Conservation (phyloP, 2,888 invertebrate species). For the Agrilus cyanescens region DNA sequence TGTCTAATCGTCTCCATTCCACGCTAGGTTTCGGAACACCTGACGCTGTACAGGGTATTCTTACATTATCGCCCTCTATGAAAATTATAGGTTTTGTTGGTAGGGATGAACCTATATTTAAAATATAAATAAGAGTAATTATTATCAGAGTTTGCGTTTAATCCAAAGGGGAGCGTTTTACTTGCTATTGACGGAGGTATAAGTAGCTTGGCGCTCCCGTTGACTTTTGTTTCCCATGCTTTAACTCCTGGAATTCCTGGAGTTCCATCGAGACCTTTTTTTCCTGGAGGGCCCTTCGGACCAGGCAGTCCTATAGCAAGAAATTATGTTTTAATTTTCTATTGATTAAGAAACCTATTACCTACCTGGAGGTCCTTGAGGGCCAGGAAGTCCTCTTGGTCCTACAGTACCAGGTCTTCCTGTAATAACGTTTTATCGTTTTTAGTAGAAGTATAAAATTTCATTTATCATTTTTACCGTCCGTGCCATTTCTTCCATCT, state of each 20-base stretch:
- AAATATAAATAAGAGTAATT: background rate
- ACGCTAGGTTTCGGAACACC: constrained; percentile 68
- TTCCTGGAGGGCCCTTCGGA: constrained; percentile 61
- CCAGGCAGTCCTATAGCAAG: constrained; percentile 51
- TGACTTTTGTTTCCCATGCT: constrained; percentile 55
- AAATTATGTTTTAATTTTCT: background rate
- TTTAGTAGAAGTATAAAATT: background rate
- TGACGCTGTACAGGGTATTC: constrained; percentile 69
- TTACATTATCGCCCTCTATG: constrained; percentile 67
- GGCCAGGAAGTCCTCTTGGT: constrained; percentile 60
- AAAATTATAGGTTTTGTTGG: constrained; percentile 48
- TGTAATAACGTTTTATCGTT: constrained; percentile 26
- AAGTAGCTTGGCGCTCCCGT: constrained; percentile 55
- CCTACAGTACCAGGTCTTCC: constrained; percentile 57
- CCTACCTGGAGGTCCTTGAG: constrained; percentile 56
- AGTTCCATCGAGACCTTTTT: constrained; percentile 58
- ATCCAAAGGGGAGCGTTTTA: too few relatives aligned
- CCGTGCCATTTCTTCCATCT: constrained; percentile 54
- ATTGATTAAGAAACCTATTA: constrained; percentile 8
- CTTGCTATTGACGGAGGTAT: constrained; percentile 80
- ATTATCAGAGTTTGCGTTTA: too few relatives aligned
- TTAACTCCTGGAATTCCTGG: constrained; percentile 74
- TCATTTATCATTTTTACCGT: constrained; percentile 37
- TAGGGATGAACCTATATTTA: too few relatives aligned
- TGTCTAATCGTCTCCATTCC: constrained; percentile 63